These are phyloP conservation scores for Monochamus alternatus DNA, from an alignment of 2,888 invertebrate species.

Conservation along the genomic window DNA sequence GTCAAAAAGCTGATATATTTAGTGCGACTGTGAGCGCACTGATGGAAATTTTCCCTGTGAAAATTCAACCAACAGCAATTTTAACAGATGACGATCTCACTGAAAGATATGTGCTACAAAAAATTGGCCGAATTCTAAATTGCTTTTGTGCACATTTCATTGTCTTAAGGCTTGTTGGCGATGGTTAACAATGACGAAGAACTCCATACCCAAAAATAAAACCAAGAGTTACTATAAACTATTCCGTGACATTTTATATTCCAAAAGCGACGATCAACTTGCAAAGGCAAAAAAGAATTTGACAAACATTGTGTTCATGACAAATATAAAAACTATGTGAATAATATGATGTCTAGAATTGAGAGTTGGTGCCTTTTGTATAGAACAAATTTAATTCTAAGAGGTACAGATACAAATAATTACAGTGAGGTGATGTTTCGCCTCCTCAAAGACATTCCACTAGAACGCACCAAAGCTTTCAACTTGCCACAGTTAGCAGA, in stretches of 20 bases:
- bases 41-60: conserved; percentile 34
- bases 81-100: conserved; percentile 22
- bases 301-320: conserved; percentile 15
- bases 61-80: conserved; percentile 37
- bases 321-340: conserved; percentile 25
- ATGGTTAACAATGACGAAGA: conserved; percentile 30
- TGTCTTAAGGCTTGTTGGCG: conserved; percentile 22
- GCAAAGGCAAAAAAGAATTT: conserved; percentile 23
- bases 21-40: conserved; percentile 32
- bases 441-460: conserved; percentile 20
- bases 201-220: conserved; percentile 18
- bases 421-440: conserved; percentile 31
- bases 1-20: conserved; percentile 39
- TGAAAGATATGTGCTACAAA: conserved; percentile 30
- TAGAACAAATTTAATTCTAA: conserved; percentile 4
- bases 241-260: conserved; percentile 33
- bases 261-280: conserved; percentile 20
- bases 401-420: conserved; percentile 33
- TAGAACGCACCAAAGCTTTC: conserved; percentile 39
- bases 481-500: conserved; percentile 25
- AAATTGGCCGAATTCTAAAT: conserved; percentile 27
- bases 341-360: conserved; percentile 31
- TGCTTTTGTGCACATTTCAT: conserved; percentile 27
- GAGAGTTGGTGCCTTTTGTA: conserved; percentile 28
- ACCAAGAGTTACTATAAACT: conserved; percentile 15